phyloP scores from a whole-genome alignment of 2,888 invertebrate genomes.

The Myathropa florea region DNA sequence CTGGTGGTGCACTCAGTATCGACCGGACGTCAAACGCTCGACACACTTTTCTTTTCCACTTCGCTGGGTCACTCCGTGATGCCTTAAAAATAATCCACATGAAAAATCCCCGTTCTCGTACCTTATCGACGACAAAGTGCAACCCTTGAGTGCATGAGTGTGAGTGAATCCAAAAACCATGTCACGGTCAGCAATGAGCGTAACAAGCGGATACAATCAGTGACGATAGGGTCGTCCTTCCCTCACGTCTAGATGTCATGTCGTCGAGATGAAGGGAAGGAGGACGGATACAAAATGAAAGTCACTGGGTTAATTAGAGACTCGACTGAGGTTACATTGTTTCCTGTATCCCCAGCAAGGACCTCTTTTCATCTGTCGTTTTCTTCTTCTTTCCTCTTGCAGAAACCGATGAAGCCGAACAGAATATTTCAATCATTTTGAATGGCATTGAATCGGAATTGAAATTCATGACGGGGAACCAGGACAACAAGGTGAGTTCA shows the following conservation, averaged over 20 bases:
- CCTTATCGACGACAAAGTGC: not conserved
- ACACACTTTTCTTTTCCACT: not conserved
- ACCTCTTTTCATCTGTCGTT: not conserved
- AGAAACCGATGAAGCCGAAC: conserved; percentile 87
- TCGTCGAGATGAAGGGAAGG: not conserved
- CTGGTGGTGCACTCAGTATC: not conserved
- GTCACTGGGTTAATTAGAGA: conserved; percentile 61
- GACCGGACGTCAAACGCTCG: not conserved
- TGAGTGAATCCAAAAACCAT: not conserved
- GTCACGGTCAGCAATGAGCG: conserved; percentile 15
- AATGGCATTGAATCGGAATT: conserved; percentile 97
- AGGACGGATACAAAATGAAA: too few species aligned
- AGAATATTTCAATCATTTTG: conserved; percentile 94
- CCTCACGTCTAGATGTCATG: not conserved
- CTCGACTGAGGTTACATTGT: too few species aligned
- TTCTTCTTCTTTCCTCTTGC: conserved; percentile 73
- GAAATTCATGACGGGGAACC: conserved; percentile 86
- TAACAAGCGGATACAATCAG: conserved; percentile 28
- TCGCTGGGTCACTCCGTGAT: not conserved
- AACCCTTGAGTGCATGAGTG: not conserved
- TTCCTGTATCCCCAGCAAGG: not conserved
- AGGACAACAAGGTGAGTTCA: conserved; percentile 78
- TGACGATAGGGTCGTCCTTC: not conserved
- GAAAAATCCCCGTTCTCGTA: not conserved
- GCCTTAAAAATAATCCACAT: not conserved